Conservation (phyloP, 2,113 vertebrate genomes). For the Tonatia bakeri region DNA sequence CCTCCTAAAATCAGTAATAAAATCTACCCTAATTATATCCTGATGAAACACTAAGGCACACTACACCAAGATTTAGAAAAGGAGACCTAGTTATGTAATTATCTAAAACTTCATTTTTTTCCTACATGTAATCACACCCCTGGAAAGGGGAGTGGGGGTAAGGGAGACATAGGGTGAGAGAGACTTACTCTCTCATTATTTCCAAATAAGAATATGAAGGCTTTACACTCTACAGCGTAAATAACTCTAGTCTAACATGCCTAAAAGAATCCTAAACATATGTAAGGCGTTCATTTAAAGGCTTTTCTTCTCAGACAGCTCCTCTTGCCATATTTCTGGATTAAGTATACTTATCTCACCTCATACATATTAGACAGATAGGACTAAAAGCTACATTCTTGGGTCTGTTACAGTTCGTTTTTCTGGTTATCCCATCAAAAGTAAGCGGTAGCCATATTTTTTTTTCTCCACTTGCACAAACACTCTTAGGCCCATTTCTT, state of each 20-base stretch:
- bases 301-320: not conserved
- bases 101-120: not conserved
- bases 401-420: not conserved
- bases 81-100: not conserved
- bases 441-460: not conserved
- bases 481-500: not conserved
- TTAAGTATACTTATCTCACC: not conserved
- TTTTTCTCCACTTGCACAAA: not conserved
- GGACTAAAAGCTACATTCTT: not conserved
- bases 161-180: not conserved
- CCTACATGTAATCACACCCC: not conserved
- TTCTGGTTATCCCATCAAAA: not conserved
- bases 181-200: not conserved
- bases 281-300: not conserved
- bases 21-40: not conserved
- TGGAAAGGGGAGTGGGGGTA: too few relatives aligned
- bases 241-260: not conserved
- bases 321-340: not conserved
- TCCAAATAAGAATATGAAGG: not conserved
- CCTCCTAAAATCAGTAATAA: conserved; percentile 7
- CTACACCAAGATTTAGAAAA: not conserved
- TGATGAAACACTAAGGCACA: not conserved
- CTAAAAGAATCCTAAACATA: not conserved
- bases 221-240: not conserved
- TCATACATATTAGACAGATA: not conserved